phyloP scores from a whole-genome alignment of 2,113 vertebrate genomes.

The Xyliphius kryptos region DNA sequence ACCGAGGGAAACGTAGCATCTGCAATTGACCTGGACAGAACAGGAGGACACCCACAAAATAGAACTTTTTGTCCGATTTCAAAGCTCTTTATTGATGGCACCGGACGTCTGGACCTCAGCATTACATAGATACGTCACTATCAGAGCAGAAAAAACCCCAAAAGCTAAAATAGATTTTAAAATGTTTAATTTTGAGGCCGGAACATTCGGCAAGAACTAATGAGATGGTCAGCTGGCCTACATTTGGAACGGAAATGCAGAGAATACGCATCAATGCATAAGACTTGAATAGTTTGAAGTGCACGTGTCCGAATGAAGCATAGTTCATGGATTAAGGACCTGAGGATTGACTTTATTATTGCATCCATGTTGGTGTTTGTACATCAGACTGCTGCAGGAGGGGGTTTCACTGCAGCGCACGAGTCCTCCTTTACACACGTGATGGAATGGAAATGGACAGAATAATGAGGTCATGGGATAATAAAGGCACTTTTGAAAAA shows the following conservation, averaged over 20 bases:
- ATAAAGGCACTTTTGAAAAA: conserved; percentile 71
- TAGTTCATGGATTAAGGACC: conserved; percentile 32
- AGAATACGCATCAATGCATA: conserved; percentile 17
- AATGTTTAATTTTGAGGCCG: conserved; percentile 38
- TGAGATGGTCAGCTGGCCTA: conserved; percentile 29
- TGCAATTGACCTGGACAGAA: too few relatives aligned
- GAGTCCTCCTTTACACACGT: conserved; percentile 37
- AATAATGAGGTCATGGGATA: conserved; percentile 46
- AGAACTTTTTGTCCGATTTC: too few relatives aligned
- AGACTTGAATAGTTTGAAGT: conserved; percentile 31
- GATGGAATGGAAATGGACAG: conserved; percentile 6
- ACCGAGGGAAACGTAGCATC: too few relatives aligned
- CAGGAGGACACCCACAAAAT: too few relatives aligned
- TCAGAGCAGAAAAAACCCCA: too few relatives aligned
- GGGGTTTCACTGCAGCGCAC: conserved; percentile 52
- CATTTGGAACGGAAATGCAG: conserved; percentile 1
- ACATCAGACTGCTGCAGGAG: conserved; percentile 40
- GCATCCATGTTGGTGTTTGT: conserved; percentile 34
- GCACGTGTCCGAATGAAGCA: conserved; percentile 38
- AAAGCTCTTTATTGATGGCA: too few relatives aligned
- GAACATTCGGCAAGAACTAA: conserved; percentile 10
- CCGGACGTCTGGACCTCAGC: too few relatives aligned
- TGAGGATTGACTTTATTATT: conserved; percentile 33
- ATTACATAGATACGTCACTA: too few relatives aligned
- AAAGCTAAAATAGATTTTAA: conserved; percentile 51